Percentiles rank a stretch among this genome's conserved stretches.
Evolutionary conservation across 2,113 vertebrate species (phyloP).

Genomic region (Cnemophilus loriae): DNA sequence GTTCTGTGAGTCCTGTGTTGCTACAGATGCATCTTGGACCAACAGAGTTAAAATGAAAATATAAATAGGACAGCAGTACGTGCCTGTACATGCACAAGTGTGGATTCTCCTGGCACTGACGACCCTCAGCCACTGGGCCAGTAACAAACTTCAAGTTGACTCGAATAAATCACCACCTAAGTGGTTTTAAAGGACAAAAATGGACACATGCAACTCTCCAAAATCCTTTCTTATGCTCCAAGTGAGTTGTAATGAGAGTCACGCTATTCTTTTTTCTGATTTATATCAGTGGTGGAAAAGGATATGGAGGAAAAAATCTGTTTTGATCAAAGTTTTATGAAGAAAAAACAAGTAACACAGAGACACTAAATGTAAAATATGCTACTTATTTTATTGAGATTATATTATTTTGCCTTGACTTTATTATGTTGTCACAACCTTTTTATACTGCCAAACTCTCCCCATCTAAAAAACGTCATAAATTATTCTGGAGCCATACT

Average conservation of each 20-base stretch:
- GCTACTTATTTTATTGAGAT: neutral
- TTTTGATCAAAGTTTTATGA: neutral
- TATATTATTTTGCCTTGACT: neutral
- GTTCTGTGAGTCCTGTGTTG: neutral
- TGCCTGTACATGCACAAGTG: neutral
- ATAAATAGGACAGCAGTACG: neutral
- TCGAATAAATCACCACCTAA: neutral
- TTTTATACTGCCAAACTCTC: neutral
- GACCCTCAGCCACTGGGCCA: neutral
- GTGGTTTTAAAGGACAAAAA: neutral
- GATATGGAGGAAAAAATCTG: neutral
- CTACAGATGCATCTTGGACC: neutral
- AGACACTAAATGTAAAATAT: neutral
- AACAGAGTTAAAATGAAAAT: neutral
- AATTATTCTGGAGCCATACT: neutral
- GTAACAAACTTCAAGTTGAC: neutral
- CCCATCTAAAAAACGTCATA: neutral
- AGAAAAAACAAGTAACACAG: neutral
- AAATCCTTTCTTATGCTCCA: neutral
- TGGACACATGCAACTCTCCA: neutral
- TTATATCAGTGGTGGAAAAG: neutral
- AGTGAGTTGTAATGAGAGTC: neutral
- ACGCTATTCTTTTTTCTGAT: neutral
- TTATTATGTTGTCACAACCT: neutral
- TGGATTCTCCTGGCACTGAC: neutral